Evolutionary conservation across 2,797 vertebrate species (phyloP).

Genomic region (Benthosema pterotum): DNA sequence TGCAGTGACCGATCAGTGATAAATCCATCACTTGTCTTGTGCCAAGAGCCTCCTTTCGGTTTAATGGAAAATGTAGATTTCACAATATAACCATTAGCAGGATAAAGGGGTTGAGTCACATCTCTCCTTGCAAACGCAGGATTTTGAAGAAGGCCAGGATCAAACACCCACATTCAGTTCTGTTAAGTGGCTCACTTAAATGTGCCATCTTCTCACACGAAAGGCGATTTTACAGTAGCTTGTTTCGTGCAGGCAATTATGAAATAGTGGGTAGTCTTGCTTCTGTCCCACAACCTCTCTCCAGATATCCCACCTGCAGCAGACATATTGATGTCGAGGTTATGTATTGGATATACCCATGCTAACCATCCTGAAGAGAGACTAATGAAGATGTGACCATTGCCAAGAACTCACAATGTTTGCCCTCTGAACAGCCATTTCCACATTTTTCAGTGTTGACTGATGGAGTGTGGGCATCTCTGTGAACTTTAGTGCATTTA

Average conservation of each 20-base stretch:
- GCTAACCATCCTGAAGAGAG: no score
- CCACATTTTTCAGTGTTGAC: no score
- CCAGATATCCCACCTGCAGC: slow-evolving; percentile 10
- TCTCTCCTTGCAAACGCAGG: slow-evolving; percentile 1
- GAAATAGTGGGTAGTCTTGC: background rate
- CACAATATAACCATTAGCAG: slow-evolving; percentile 13
- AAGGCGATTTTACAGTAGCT: slow-evolving; percentile 29
- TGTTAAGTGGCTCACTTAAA: slow-evolving; percentile 57
- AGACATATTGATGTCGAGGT: slow-evolving; percentile 12
- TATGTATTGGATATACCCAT: no score
- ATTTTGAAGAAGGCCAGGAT: no score
- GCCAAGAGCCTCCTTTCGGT: slow-evolving; percentile 2
- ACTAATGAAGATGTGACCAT: no score
- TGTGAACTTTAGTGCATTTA: no score
- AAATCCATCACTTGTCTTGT: slow-evolving; percentile 13
- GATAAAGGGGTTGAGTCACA: slow-evolving; percentile 26
- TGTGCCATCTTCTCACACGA: slow-evolving; percentile 52
- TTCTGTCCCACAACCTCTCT: background rate
- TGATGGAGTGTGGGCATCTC: no score
- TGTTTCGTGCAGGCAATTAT: slow-evolving; percentile 30
- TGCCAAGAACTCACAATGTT: no score
- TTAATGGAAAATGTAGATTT: slow-evolving; percentile 2
- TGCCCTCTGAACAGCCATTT: no score
- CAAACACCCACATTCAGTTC: slow-evolving; percentile 38
- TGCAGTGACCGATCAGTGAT: slow-evolving; percentile 10